These are phyloP conservation scores for Spongilla lacustris DNA, from an alignment of 37 sponge, comb jelly and placozoan genomes.

Conservation along the genomic window DNA sequence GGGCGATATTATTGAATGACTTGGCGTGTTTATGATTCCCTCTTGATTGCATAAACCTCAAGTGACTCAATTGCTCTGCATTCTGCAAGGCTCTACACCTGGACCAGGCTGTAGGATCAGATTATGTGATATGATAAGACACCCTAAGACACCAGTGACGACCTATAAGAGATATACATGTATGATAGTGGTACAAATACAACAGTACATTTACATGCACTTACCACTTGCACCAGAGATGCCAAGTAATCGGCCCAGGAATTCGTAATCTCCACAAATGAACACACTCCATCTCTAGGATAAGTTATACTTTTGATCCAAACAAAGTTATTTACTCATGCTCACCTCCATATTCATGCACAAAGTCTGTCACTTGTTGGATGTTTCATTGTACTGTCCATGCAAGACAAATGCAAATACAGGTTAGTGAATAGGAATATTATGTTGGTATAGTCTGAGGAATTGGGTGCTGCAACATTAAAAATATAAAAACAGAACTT, in stretches of 20 bases:
- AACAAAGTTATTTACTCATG: neutral
- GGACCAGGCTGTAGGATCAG: neutral
- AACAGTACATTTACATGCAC: too few species aligned
- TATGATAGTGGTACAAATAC: too few species aligned
- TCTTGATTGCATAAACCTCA: neutral
- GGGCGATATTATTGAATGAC: constrained; percentile 31
- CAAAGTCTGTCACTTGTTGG: neutral
- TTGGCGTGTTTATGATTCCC: constrained; percentile 24
- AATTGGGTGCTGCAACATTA: constrained; percentile 3
- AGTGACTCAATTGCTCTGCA: neutral
- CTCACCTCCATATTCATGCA: neutral
- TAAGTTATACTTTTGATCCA: neutral
- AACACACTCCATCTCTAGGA: constrained; percentile 24
- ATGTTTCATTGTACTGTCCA: too few species aligned
- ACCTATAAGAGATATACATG: too few species aligned
- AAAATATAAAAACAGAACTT: neutral
- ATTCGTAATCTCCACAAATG: constrained; percentile 45
- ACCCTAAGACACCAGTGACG: constrained; percentile 58
- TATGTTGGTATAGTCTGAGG: neutral
- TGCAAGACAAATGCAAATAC: neutral
- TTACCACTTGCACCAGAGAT: constrained; percentile 40
- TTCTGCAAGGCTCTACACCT: neutral
- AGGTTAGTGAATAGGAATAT: neutral
- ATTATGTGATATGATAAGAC: constrained; percentile 5
- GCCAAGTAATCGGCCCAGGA: constrained; percentile 14